Conservation (phyloP, 2,797 vertebrate species). For the Mus spretus region DNA sequence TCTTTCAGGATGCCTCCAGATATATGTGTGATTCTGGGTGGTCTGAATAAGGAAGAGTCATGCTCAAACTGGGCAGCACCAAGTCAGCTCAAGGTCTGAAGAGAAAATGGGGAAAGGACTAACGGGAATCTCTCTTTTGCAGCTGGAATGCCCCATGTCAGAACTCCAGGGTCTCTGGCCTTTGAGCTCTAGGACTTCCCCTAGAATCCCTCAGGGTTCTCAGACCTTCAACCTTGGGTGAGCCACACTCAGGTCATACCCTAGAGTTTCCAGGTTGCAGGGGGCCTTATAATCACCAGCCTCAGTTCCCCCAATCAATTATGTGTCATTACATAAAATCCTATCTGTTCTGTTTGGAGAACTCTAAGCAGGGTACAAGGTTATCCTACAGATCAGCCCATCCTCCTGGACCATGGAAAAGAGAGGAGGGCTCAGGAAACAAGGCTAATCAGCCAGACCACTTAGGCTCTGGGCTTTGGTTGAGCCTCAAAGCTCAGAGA, state of each 20-base stretch:
- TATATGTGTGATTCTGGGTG: background rate
- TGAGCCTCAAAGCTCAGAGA: background rate
- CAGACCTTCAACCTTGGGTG: background rate
- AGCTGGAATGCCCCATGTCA: background rate
- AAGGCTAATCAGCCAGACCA: rapidly evolving
- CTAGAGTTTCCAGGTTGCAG: background rate
- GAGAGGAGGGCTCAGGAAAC: background rate
- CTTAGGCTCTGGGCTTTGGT: rapidly evolving
- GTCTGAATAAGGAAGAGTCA: background rate
- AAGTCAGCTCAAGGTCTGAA: background rate
- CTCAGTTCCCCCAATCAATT: background rate
- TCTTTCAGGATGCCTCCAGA: too few relatives aligned
- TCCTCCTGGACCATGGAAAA: background rate
- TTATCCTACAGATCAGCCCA: background rate
- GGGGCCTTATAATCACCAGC: background rate
- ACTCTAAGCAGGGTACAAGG: background rate
- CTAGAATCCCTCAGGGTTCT: background rate
- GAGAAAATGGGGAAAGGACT: background rate
- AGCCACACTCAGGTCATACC: background rate
- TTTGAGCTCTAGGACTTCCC: background rate
- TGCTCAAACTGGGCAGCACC: background rate
- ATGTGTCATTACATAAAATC: background rate
- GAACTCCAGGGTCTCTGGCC: background rate
- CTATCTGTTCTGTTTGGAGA: background rate
- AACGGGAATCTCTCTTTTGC: background rate